Evolutionary conservation across 2,797 vertebrate species (phyloP), one percentile per base, ranked within the genome.

Genomic region (Alcedo atthis): DNA sequence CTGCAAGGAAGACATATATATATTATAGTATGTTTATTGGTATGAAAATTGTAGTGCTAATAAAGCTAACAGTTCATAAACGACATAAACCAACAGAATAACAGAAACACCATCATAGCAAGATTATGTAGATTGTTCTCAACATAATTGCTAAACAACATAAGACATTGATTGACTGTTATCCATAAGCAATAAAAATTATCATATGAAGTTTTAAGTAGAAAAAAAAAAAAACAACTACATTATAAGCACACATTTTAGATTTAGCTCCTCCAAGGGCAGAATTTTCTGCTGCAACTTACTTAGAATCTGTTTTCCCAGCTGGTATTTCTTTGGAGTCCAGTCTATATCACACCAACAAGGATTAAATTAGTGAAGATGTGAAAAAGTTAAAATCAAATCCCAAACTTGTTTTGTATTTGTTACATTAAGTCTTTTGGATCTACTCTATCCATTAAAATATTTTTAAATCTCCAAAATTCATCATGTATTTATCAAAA

Each of bases 81-180:
- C 70, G 21, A 91, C 69, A 74, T 51, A 57, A 42, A 77, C n/a
- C 13, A 81, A 8, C 26, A 79, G 30, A 74, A 79, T 42, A 86
- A 70, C 35, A 62, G 28, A 68, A 91, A 66, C 17, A 62, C 14
- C 17, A 40, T 81, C 75, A 71, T 51, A 75, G 13, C 6, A 75
- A 55, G 46, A 87, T 91, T 75, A 75, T 43, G 51, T 51, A 40
- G 13, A 81, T 57, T 95, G 49, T 89, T 92, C 69, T 85, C 61
- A 89, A 43, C 6, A 14, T 54, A 85, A 87, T 92, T 87, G 77
- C 26, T 42, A 84, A 81, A 10, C 26, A 81, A 7, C 16, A 32
- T 58, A 87, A 85, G 45, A 68, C n/a, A 19, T 28, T 69, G 55
- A 82, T 74, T 87, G 37, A 35, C 49, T 64, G 22, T 49, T 61